These are phyloP conservation scores for Capitella teleta DNA, from an alignment of 1,140 invertebrate genomes.

Conservation along the genomic window DNA sequence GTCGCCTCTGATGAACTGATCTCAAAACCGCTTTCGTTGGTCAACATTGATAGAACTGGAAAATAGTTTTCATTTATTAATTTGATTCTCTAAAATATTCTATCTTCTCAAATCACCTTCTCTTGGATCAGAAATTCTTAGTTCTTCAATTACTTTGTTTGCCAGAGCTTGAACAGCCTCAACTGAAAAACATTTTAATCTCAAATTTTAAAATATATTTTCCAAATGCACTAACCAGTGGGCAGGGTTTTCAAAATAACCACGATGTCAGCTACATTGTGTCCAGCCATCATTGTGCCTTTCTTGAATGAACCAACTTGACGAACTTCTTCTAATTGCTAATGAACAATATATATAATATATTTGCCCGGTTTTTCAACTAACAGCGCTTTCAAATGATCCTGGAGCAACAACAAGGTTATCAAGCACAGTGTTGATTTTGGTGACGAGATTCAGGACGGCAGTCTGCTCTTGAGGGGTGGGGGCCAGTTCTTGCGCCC, in stretches of 20 bases:
- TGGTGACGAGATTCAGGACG: slow-evolving; percentile 82
- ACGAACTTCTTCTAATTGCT: slow-evolving; percentile 88
- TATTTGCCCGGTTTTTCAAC: slow-evolving; percentile 36
- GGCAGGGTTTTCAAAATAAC: slow-evolving; percentile 96
- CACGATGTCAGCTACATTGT: slow-evolving; percentile 91
- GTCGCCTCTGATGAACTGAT: slow-evolving; percentile 64
- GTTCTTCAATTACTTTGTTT: slow-evolving; percentile 73
- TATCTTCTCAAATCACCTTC: slow-evolving; percentile 45
- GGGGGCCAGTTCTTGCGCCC: slow-evolving; percentile 80
- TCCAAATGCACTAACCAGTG: slow-evolving; percentile 49
- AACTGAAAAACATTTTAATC: slow-evolving; percentile 36
- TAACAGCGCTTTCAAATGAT: slow-evolving; percentile 88
- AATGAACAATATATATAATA: neutral
- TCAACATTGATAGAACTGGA: slow-evolving; percentile 36
- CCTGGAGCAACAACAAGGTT: slow-evolving; percentile 85
- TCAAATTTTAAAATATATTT: neutral
- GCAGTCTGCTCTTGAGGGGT: slow-evolving; percentile 77
- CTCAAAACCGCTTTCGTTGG: slow-evolving; percentile 55
- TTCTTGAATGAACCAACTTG: slow-evolving; percentile 97
- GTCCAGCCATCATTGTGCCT: slow-evolving; percentile 89
- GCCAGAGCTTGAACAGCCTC: slow-evolving; percentile 85
- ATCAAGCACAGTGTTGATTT: slow-evolving; percentile 82
- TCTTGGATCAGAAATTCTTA: slow-evolving; percentile 51
- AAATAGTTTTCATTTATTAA: too few relatives aligned
- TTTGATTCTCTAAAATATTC: too few relatives aligned